Evolutionary conservation across 2,888 invertebrate species (phyloP), one percentile per base, ranked within the genome.

Genomic region (Ariolimax columbianus): DNA sequence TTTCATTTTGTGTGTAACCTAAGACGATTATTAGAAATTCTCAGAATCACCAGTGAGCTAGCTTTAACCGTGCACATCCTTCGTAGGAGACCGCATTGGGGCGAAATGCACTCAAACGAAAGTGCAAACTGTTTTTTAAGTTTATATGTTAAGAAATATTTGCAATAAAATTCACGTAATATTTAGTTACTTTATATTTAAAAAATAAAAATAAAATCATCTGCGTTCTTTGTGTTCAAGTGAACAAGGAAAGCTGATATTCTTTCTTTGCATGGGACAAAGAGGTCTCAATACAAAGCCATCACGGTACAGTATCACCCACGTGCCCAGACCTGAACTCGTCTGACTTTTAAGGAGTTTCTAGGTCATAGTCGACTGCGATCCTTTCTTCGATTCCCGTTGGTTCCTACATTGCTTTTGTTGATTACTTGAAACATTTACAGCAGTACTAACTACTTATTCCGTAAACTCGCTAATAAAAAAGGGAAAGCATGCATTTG

Each of bases 261-360:
- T 83, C 83, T 83, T 77, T 83, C 66, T 77, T n/a, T 36, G 40
- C 77, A 14, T 26, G 63, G 83, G 43, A 82, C 82, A 77, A 83
- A 83, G 77, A 77, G 77, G 59, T 47, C 77, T 77, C 30, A 70
- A 70, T 55, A 83, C 83, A 83, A 83, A 83, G 83, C 83, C 83
- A n/a, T 47, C 68, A 38, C 38, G 66, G 38, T 59, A 59, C 55
- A 43, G 82, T 73, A 36, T 55, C 73, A 26, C 59, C 63, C 77
- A 77, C 83, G 68, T 78, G 70, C 83, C 78, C 78, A 68, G 83
- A 30, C 83, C 14, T 70, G 77, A 68, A 36, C 78, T 38, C 43
- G 70, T 26, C n/a, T 59, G 63, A 40, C 55, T 55, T 38, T 17
- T 55, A n/a, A 6, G 26, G 19, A 23, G 63, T 83, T 78, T 83